Conservation (phyloP, 2,888 invertebrate genomes). For the Pammene aurita region DNA sequence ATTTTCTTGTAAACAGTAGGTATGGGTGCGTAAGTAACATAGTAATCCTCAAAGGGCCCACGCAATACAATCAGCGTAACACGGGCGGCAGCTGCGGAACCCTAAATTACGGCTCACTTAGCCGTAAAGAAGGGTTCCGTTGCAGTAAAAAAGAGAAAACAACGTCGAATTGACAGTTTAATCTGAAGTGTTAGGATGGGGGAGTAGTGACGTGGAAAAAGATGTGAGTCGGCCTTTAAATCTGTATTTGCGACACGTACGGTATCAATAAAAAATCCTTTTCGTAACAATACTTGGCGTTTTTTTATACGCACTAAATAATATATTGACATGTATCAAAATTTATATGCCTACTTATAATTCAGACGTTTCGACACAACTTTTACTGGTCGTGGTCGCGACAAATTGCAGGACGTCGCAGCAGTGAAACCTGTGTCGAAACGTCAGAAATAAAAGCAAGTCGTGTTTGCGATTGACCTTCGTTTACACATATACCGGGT, state of each 20-base stretch:
- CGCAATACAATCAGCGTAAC: slow-evolving; percentile 81
- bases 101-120: slow-evolving; percentile 76
- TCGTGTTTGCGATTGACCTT: too few species aligned
- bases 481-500: too few species aligned
- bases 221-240: slow-evolving; percentile 6
- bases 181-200: slow-evolving; percentile 66
- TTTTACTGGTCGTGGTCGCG: too few species aligned
- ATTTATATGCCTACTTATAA: too few species aligned
- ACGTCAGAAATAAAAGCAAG: too few species aligned
- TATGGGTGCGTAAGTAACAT: slow-evolving; percentile 27
- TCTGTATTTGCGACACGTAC: slow-evolving; percentile 9
- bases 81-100: slow-evolving; percentile 75
- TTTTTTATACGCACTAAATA: too few species aligned
- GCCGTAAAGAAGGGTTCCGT: slow-evolving; percentile 68
- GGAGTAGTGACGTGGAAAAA: slow-evolving; percentile 44
- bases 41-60: slow-evolving; percentile 45
- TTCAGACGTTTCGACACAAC: too few species aligned
- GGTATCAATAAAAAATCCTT: not conserved
- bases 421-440: too few species aligned
- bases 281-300: too few species aligned
- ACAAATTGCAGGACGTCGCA: too few species aligned
- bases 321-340: too few species aligned
- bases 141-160: slow-evolving; percentile 56
- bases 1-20: slow-evolving; percentile 2
- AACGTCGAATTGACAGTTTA: slow-evolving; percentile 76